Evolutionary conservation across 2,113 vertebrate genomes (phyloP), one percentile per base, ranked within the genome.

Genomic region (Dendropsophus ebraccatus): DNA sequence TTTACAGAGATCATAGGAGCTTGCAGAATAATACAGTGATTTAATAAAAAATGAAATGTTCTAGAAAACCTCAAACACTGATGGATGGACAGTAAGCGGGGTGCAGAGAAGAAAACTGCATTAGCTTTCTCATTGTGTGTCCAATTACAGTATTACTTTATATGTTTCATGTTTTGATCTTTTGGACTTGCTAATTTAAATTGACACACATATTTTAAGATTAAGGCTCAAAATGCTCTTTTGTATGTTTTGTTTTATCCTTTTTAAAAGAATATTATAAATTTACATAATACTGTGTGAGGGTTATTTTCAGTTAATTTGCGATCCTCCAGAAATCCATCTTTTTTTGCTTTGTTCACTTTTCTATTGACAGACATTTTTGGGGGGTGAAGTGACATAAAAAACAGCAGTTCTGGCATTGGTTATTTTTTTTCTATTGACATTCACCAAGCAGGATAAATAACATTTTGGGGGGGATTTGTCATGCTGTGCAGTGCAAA

Each of bases 1-100:
- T 58, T 60, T 62, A 80, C 25, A 80, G 77, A 80, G 77, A 80
- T 80, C 78, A 81, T n/a, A 81, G 25, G n/a, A 65, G 41, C 78
- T 81, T 81, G 65, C 56, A 62, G 58, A 81, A 65, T 60, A 41
- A 81, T 81, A 47, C 56, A 65, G 58, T 45, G 23, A 62, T 81
- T 81, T 62, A 45, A 81, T 41, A 45, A 65, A 77, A 77, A 77
- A 77, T 77, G 25, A 52, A 32, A 77, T 52, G 78, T 81, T 45
- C 56, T 17, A 47, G 23, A 81, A 60, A 65, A 81, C 78, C 56
- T 28, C 56, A 45, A 58, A 65, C 13, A 35, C 14, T 62, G 56
- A 62, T 60, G 41, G 60, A 47, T 65, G 58, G 6, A 28, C 37
- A 30, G 37, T 25, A 58, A 19, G 21, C 37, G 17, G 35, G 78